Base-by-base conservation (phyloP, 2,888 invertebrate genomes). In the Steinernema scapterisci region DNA sequence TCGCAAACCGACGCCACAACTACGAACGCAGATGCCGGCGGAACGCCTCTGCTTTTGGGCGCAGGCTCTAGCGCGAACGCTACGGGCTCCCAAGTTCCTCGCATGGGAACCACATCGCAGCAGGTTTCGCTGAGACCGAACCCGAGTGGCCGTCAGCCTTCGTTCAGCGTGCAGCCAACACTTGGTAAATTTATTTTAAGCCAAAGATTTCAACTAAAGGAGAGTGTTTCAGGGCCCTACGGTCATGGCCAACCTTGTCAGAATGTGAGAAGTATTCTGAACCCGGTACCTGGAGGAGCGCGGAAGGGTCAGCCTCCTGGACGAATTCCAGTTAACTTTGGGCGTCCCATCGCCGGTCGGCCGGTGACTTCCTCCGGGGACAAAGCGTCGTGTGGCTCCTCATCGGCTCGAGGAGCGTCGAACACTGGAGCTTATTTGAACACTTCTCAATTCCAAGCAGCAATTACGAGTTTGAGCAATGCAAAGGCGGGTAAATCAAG, bases 371-470 rank as follows among this genome's bases (percentile, higher is more conserved):
- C 63, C 1, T 13, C 31, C 16, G 38, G 31, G 25, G 63, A 63
- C n/a, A 63, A 73, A 43, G 31, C 74, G 5, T 76, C 80, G 13
- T 73, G 76, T 56, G 80, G 81, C 25, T 79, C 80, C 9, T 72
- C 73, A 9, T 79, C 80, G n/a, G 80, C 79, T 7, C 77, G 80
- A 3, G 25, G 52, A 16, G 74, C 77, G 11, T 70, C 63, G 21
- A 27, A 27, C 13, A 71, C 45, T 3, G 63, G 63, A n/a, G 63
- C 31, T 31, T 63, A 63, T 25, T 25, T 63, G 31, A 16, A 25
- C 27, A 21, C 63, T 63, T 63, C 63, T 63, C 63, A 63, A 31
- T 63, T 63, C 63, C 63, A 63, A 63, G 63, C 63, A 25, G 63
- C 63, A 16, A 63, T 63, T 63, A 63, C 63, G 63, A 63, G 63